phyloP scores from a whole-genome alignment of 2,113 vertebrate genomes.

The Prunella himalayana region DNA sequence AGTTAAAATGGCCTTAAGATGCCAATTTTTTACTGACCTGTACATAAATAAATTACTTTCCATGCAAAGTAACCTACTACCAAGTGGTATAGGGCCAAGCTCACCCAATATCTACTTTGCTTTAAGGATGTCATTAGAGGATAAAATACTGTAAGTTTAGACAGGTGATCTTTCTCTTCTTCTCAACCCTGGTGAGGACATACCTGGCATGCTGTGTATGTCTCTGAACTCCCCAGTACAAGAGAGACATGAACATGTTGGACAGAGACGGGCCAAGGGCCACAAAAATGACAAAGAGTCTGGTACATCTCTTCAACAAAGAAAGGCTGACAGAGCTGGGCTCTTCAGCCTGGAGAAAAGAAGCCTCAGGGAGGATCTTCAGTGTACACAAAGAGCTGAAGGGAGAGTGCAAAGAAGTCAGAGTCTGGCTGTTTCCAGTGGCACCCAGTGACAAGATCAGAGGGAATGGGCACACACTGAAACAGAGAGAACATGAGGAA shows the following conservation, averaged over 20 bases:
- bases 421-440: background rate
- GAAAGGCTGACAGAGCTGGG: background rate
- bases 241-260: background rate
- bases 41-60: background rate
- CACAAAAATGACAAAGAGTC: rapidly evolving
- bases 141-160: background rate
- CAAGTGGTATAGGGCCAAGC: background rate
- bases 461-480: background rate
- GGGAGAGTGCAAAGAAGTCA: background rate
- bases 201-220: background rate
- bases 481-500: background rate
- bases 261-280: background rate
- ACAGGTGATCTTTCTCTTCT: background rate
- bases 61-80: background rate
- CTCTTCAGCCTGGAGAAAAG: background rate
- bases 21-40: background rate
- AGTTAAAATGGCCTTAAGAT: background rate
- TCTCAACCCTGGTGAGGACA: background rate
- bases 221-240: background rate
- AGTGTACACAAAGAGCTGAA: background rate
- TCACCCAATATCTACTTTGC: background rate
- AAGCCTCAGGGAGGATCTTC: background rate
- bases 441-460: background rate
- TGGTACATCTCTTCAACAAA: background rate
- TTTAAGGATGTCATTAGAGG: background rate